Evolutionary conservation across 2,888 invertebrate species (phyloP).

Genomic region (Ichneumoninae sp.): DNA sequence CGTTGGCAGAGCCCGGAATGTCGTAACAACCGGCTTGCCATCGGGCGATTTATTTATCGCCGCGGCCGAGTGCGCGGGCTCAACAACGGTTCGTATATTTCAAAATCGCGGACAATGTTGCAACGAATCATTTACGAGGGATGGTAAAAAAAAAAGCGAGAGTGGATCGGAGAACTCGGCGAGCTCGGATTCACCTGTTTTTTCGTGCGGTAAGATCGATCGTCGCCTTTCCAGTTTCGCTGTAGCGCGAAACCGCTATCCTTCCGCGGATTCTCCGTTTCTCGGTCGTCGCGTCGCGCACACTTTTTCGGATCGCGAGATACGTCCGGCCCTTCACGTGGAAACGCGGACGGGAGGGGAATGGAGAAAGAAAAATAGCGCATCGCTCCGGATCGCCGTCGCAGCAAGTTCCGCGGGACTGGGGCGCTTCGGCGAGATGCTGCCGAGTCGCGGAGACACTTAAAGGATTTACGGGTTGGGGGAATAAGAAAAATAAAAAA

Average conservation of each 20-base stretch:
- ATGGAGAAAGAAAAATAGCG: conserved; percentile 69
- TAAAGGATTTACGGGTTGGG: conserved; percentile 82
- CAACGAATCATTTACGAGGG: conserved; percentile 1
- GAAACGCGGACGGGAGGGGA: background rate
- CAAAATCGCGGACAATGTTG: conserved; percentile 13
- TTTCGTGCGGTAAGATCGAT: conserved; percentile 20
- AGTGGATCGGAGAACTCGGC: background rate
- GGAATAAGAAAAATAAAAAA: background rate
- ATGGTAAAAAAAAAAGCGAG: background rate
- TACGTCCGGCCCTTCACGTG: conserved; percentile 2
- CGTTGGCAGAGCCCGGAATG: background rate
- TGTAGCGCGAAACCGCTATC: conserved; percentile 69
- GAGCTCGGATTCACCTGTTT: background rate
- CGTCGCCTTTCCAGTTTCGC: conserved; percentile 39
- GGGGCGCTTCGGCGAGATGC: conserved; percentile 70
- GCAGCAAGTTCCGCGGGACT: conserved; percentile 5
- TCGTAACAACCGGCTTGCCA: conserved; percentile 3
- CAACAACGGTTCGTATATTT: conserved; percentile 5
- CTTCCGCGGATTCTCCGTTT: conserved; percentile 1
- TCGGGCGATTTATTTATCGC: conserved; percentile 5
- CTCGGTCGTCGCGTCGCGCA: background rate
- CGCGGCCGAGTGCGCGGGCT: background rate
- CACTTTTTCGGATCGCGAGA: conserved; percentile 11
- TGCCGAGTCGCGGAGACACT: conserved; percentile 77
- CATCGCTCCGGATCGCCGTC: conserved; percentile 26